Conservation (phyloP, 2,113 vertebrate species). For the Oreochromis spilurus region DNA sequence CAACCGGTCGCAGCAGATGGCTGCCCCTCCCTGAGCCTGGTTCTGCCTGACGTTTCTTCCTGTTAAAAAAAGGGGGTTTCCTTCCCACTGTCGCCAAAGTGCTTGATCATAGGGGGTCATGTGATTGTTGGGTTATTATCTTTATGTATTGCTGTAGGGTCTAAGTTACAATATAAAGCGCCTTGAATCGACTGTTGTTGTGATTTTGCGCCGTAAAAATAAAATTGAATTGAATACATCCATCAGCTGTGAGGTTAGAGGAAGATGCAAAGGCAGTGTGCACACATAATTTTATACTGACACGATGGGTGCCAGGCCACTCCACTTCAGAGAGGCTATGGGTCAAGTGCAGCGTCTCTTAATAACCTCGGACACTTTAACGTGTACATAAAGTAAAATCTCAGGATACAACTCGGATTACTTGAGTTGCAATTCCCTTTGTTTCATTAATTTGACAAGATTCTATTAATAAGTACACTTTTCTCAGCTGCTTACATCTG, state of each 20-base stretch:
- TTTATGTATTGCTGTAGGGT: neutral
- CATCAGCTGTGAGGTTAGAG: slow-evolving; percentile 3
- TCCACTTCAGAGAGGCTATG: neutral
- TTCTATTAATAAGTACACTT: slow-evolving; percentile 2
- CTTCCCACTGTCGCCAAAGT: neutral
- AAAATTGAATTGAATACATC: neutral
- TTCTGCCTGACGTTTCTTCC: neutral
- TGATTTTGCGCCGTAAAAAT: neutral
- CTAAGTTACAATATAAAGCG: neutral
- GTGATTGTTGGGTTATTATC: neutral
- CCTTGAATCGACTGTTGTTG: neutral
- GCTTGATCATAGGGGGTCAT: neutral
- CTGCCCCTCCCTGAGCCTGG: fast-evolving
- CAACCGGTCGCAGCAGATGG: fast-evolving
- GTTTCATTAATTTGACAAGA: neutral
- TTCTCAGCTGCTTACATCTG: neutral
- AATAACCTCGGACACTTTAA: neutral
- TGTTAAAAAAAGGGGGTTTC: neutral
- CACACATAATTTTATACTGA: neutral
- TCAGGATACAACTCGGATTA: neutral
- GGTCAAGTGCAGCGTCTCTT: neutral
- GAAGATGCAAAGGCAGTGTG: neutral
- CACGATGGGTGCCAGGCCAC: neutral
- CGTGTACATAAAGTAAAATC: neutral
- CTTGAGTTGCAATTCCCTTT: neutral